Percentiles rank a stretch among this genome's conserved stretches.
These are phyloP conservation scores for Sitta europaea DNA, from an alignment of 2,113 vertebrate genomes.

Conservation along the genomic window DNA sequence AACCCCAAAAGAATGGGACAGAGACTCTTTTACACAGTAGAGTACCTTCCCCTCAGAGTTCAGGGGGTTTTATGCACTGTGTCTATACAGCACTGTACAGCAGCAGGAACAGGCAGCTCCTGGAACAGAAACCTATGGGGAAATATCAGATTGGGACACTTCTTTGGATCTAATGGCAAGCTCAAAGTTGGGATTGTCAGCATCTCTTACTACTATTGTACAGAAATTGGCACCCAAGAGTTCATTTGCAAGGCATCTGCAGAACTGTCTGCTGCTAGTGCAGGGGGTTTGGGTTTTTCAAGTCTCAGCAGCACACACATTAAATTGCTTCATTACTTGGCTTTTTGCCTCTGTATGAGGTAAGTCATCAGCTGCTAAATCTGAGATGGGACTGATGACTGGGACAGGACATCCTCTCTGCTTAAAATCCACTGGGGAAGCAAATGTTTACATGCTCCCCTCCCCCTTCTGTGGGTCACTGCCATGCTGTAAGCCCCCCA, in stretches of 20 bases:
- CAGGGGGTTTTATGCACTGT: background rate
- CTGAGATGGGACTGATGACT: background rate
- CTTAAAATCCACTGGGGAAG: background rate
- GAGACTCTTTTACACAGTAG: background rate
- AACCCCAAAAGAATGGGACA: background rate
- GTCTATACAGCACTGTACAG: background rate
- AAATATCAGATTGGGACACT: fast-evolving
- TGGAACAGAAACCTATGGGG: background rate
- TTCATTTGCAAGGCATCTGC: background rate
- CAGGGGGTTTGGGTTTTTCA: background rate
- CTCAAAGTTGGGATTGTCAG: background rate
- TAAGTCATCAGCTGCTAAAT: background rate
- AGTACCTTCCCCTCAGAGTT: background rate
- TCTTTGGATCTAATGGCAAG: background rate
- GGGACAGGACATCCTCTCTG: background rate
- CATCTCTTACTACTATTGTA: background rate
- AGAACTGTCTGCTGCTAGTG: background rate
- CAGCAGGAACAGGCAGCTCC: background rate
- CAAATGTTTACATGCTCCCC: background rate
- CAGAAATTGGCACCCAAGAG: background rate
- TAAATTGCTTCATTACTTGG: background rate
- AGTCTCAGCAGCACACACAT: background rate
- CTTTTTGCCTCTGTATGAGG: background rate
- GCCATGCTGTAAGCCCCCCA: background rate
- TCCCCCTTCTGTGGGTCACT: background rate